These are phyloP conservation scores for Tretioscincus oriximinensis DNA, from an alignment of 2,113 vertebrate genomes.

Conservation along the genomic window DNA sequence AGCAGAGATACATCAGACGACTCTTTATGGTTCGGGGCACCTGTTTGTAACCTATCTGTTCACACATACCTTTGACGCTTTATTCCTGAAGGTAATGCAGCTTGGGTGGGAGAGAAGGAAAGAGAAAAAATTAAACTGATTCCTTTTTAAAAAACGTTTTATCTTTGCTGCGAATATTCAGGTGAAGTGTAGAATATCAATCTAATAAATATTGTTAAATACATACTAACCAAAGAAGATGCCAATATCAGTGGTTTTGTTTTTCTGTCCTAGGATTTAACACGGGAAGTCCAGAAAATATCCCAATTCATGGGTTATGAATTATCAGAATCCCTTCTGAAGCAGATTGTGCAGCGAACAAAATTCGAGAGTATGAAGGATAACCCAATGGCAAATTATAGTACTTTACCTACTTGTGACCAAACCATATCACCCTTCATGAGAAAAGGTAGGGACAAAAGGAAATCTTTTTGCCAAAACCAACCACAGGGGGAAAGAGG, in stretches of 20 bases:
- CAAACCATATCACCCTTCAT: constrained; percentile 19
- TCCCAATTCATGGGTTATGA: constrained; percentile 74
- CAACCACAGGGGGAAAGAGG: too few relatives aligned
- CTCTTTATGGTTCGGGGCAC: too few relatives aligned
- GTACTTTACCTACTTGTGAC: constrained; percentile 56
- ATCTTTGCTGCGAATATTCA: too few relatives aligned
- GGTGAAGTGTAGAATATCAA: too few relatives aligned
- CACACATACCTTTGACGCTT: too few relatives aligned
- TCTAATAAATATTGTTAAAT: too few relatives aligned
- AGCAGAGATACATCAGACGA: too few relatives aligned
- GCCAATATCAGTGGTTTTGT: background rate
- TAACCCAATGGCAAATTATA: constrained; percentile 82
- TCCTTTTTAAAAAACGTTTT: too few relatives aligned
- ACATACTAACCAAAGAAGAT: background rate
- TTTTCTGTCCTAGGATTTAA: constrained; percentile 67
- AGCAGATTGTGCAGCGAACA: constrained; percentile 71
- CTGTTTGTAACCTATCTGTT: too few relatives aligned
- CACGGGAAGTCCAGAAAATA: constrained; percentile 72
- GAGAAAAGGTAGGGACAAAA: constrained; percentile 20
- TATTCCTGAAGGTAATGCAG: too few relatives aligned
- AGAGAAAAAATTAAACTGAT: too few relatives aligned
- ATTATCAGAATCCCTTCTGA: constrained; percentile 69
- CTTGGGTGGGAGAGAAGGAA: too few relatives aligned
- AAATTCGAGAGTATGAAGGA: constrained; percentile 80
- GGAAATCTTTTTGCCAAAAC: background rate